Base-by-base conservation (phyloP, 2,113 vertebrate species). In the Pica pica region DNA sequence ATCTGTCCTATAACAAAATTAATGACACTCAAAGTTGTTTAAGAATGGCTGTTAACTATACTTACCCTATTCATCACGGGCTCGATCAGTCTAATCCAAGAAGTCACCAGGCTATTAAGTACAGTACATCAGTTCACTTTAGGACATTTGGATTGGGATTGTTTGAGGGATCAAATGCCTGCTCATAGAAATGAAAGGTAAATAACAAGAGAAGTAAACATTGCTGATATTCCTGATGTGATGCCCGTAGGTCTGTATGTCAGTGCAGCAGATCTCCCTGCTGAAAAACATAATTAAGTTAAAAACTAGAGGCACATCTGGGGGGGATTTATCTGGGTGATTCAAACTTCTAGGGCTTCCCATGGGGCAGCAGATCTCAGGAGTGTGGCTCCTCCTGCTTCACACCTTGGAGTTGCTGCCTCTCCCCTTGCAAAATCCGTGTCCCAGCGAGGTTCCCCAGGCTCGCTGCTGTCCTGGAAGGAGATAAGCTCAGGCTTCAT, bases 1-100 rank as follows among this genome's bases (percentile, higher is more conserved):
- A 97, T 97, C 97, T 97, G 97, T 97, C 97, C 94, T 97, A 91
- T 97, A 97, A 94, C 93, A 97, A 97, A 97, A 97, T 97, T 97
- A 97, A 97, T 97, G 97, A 94, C 90, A 95, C 95, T 97, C 95
- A 96, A 94, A 96, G 97, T 97, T 97, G 96, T 97, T 97, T 97
- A 97, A 97, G 97, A 97, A 96, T 96, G 96, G 97, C 97, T 97
- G 97, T 97, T 97, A 97, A 97, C 96, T 97, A 96, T 96, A 97
- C 97, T 97, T 97, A 96, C 93, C 92, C 97, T 96, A 97, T 97
- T 97, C 97, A 97, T 97, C 97, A 97, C 94, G 2, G 37, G 87
- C 92, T 96, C 96, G 74, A 94, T 97, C 96, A 87, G 94, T 95
- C 96, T 97, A 77, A 97, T 96, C 94, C 90, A 35, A 91, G 94